phyloP scores from a whole-genome alignment of 2,113 vertebrate genomes.

The Serinus canaria region DNA sequence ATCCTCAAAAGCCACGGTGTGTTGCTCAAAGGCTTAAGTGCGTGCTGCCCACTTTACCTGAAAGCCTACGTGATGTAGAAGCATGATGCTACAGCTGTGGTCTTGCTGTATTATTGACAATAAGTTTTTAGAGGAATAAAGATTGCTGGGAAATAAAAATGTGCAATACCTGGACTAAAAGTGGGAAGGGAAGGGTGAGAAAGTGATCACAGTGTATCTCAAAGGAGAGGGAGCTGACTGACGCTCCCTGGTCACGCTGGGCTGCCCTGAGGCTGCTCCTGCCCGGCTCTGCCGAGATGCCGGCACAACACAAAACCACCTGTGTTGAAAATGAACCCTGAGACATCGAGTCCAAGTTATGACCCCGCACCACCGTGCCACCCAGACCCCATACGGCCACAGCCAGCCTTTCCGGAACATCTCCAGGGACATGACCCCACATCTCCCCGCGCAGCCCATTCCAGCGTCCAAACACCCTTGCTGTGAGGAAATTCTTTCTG shows the following conservation, averaged over 20 bases:
- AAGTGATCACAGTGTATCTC: fast-evolving
- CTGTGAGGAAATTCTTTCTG: background rate
- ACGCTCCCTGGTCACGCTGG: background rate
- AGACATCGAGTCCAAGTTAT: background rate
- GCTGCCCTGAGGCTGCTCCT: background rate
- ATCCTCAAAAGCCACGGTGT: background rate
- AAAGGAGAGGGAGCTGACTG: background rate
- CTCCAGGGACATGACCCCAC: background rate
- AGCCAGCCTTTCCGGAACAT: background rate
- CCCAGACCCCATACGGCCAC: background rate
- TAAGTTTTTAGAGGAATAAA: background rate
- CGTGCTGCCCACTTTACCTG: background rate
- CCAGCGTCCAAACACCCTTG: fast-evolving
- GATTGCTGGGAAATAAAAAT: background rate
- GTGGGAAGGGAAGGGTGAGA: fast-evolving
- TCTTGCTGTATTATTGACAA: fast-evolving
- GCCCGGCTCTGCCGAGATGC: background rate
- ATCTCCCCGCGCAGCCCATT: background rate
- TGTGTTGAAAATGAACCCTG: background rate
- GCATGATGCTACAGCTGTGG: fast-evolving
- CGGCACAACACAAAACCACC: background rate
- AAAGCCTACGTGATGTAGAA: fast-evolving
- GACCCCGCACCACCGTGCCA: no score
- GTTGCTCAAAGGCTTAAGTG: background rate
- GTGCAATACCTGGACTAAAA: background rate